Base-by-base conservation (phyloP, 2,113 vertebrate genomes). In the Callithrix jacchus region DNA sequence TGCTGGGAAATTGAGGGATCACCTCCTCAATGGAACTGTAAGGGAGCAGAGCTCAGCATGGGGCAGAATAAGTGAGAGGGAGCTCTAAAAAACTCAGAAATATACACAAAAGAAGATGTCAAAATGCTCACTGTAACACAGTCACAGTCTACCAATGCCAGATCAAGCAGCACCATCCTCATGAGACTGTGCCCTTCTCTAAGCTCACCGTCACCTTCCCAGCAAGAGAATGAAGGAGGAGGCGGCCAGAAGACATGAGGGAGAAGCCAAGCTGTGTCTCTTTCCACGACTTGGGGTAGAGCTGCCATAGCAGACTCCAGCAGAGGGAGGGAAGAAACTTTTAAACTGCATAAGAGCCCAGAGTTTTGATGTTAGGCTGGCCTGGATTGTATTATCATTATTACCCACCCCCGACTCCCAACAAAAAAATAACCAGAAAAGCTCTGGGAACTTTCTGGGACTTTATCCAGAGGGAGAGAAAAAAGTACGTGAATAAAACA, bases 381-480 rank as follows among this genome's bases (percentile, higher is more conserved):
- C 12, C 82, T 85, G 56, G 21, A 14, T 30, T 88, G 25, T 91
- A 32, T 45, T 61, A 32, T 58, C 27, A 71, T 82, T 76, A 42
- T 25, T 64, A 70, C 23, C 35, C 49, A 56, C 81, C 49, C 49
- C 49, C 49, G 14, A 3, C 49, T 14, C 13, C 49, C 13, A 49
- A 52, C 14, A 93, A 49, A 88, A 64, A 89, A 76, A 32, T 58
- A 54, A 54, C 37, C 30, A 71, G 18, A 47, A 87, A 32, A 74
- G 8, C 14, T 94, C 42, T 71, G 71, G 64, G 35, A 76, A 90
- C 35, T n/a, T 81, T 56, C 40, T 86, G 47, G 52, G 52, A 40
- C 71, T 93, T 87, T 54, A 52, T 61, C 45, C 49, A 71, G 66
- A 82, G 71, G 47, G 32, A 81, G 37, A 76, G 30, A 80, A 70